These are phyloP conservation scores for Cydia splendana DNA, from an alignment of 1,140 invertebrate species.

Conservation along the genomic window DNA sequence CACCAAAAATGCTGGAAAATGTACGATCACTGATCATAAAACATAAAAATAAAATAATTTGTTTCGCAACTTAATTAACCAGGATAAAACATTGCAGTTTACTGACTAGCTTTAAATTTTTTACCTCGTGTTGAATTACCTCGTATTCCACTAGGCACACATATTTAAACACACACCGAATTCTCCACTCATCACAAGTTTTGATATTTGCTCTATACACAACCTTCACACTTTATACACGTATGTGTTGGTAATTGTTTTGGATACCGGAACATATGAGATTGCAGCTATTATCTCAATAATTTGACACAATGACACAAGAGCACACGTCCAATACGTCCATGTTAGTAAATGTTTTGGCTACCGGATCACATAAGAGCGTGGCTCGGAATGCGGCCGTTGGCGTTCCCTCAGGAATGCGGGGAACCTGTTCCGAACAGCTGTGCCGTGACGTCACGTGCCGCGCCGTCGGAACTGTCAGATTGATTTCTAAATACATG, in stretches of 20 bases:
- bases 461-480: constrained; percentile 36
- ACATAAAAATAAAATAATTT: no score
- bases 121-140: background rate
- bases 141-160: background rate
- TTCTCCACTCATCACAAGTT: background rate
- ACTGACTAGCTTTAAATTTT: no score
- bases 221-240: background rate
- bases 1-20: no score
- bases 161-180: background rate
- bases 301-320: background rate
- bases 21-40: no score
- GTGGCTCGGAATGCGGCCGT: constrained; percentile 40
- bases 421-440: constrained; percentile 59
- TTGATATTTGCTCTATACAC: background rate
- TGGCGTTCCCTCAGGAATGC: constrained; percentile 72
- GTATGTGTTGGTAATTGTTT: background rate
- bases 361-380: constrained; percentile 30
- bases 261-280: background rate
- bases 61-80: no score
- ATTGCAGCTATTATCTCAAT: background rate
- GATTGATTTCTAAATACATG: constrained; percentile 9
- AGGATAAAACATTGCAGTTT: no score
- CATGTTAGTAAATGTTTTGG: constrained; percentile 19
- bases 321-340: background rate
- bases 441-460: constrained; percentile 58